phyloP scores from a whole-genome alignment of 37 sponge, comb jelly and placozoan genomes.

The Geodia barretti region DNA sequence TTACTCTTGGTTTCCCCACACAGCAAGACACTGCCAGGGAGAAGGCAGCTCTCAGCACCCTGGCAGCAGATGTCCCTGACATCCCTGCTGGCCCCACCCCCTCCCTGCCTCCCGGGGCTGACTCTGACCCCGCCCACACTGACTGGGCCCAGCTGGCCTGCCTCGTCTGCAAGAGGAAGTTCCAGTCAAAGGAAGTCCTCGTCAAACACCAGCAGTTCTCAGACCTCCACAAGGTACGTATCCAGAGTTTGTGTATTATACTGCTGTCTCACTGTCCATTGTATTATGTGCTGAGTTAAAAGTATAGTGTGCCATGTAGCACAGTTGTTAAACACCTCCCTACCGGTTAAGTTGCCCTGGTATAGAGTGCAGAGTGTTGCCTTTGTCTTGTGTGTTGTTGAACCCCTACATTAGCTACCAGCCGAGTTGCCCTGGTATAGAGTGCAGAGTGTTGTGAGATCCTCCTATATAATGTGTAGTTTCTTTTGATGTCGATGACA shows the following conservation, averaged over 20 bases:
- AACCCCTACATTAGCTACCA: too few relatives aligned
- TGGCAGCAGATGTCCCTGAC: neutral
- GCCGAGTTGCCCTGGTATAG: too few relatives aligned
- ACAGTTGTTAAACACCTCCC: too few relatives aligned
- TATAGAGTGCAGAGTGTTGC: too few relatives aligned
- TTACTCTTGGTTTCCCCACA: too few relatives aligned
- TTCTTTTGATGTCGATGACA: too few relatives aligned
- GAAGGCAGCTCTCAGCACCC: slow-evolving; percentile 1
- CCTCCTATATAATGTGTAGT: too few relatives aligned
- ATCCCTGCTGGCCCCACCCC: slow-evolving; percentile 5
- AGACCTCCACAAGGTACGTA: slow-evolving; percentile 90
- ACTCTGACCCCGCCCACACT: slow-evolving; percentile 68
- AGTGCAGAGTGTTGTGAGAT: too few relatives aligned
- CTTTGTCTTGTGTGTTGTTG: too few relatives aligned
- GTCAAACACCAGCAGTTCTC: slow-evolving; percentile 92
- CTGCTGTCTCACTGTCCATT: neutral
- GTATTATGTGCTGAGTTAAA: neutral
- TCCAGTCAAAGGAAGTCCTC: slow-evolving; percentile 73
- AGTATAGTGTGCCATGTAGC: neutral
- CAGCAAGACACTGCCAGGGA: neutral
- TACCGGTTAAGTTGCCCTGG: too few relatives aligned
- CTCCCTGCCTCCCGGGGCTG: slow-evolving; percentile 26
- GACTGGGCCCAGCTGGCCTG: slow-evolving; percentile 92
- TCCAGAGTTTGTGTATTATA: too few relatives aligned
- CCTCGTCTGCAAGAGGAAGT: slow-evolving; percentile 97